These are phyloP conservation scores for Liparis tanakae DNA, from an alignment of 2,797 vertebrate genomes.

Conservation along the genomic window DNA sequence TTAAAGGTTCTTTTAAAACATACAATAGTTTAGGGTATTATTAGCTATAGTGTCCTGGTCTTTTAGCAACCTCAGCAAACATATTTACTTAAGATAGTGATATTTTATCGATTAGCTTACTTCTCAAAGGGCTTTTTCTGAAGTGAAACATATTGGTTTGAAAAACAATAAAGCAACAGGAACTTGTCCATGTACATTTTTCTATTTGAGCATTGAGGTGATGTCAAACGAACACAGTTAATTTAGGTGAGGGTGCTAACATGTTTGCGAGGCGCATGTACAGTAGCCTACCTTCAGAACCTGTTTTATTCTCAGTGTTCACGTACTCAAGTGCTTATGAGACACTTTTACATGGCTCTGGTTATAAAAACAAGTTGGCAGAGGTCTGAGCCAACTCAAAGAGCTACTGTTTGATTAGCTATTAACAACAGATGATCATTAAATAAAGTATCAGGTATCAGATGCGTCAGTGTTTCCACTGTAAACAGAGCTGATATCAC, in stretches of 20 bases:
- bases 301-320: too few relatives aligned
- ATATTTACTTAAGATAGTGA: background rate
- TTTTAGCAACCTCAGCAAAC: background rate
- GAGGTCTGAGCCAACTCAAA: background rate
- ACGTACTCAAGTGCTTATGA: background rate
- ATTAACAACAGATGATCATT: background rate
- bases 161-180: background rate
- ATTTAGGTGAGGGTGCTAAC: background rate
- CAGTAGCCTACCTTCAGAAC: background rate
- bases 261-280: background rate
- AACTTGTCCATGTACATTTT: background rate
- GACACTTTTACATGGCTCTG: background rate
- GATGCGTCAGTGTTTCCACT: background rate
- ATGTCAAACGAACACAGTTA: background rate
- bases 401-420: background rate
- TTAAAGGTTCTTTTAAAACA: background rate
- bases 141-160: background rate
- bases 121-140: background rate
- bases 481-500: slow-evolving; percentile 30
- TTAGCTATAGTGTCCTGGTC: background rate
- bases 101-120: background rate
- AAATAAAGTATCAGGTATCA: background rate
- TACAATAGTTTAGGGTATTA: background rate
- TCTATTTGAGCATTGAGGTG: background rate
- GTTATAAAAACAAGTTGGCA: background rate